A percentile compares a stretch with the other conserved stretches of the same genome.
These are phyloP conservation scores for Eclectus roratus DNA, from an alignment of 2,113 vertebrate genomes.

Conservation along the genomic window DNA sequence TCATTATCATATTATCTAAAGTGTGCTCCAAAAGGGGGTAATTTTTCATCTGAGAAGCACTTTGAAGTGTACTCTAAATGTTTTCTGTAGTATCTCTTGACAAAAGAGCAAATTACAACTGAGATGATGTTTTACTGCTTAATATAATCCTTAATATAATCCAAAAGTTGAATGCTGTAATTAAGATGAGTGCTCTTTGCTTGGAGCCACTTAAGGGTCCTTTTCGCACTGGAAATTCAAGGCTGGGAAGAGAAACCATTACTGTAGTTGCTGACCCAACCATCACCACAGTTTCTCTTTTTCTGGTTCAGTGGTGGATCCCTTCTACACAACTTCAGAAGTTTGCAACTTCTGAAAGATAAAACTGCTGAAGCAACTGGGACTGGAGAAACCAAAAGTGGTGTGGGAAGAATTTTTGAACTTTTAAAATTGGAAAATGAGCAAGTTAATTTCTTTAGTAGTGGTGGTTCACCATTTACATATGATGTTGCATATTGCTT, in stretches of 20 bases:
- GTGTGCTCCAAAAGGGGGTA: not conserved
- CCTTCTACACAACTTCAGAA: not conserved
- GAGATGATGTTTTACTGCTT: not conserved
- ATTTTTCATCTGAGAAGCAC: not conserved
- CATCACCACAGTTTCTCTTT: not conserved
- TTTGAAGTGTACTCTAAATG: not conserved
- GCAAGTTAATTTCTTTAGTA: not conserved
- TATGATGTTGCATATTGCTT: not conserved
- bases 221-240: not conserved
- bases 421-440: not conserved
- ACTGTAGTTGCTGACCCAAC: not conserved
- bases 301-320: not conserved
- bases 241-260: not conserved
- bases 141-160: not conserved
- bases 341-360: not conserved
- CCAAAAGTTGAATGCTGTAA: not conserved
- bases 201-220: not conserved
- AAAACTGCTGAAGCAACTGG: not conserved
- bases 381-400: not conserved
- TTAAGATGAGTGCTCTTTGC: not conserved
- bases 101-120: not conserved
- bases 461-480: not conserved
- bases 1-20: not conserved
- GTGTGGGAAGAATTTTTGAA: not conserved
- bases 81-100: not conserved